A percentile compares a stretch with the other conserved stretches of the same genome.
Conservation (phyloP, 1,140 invertebrate genomes). For the Calliphora vicina region DNA sequence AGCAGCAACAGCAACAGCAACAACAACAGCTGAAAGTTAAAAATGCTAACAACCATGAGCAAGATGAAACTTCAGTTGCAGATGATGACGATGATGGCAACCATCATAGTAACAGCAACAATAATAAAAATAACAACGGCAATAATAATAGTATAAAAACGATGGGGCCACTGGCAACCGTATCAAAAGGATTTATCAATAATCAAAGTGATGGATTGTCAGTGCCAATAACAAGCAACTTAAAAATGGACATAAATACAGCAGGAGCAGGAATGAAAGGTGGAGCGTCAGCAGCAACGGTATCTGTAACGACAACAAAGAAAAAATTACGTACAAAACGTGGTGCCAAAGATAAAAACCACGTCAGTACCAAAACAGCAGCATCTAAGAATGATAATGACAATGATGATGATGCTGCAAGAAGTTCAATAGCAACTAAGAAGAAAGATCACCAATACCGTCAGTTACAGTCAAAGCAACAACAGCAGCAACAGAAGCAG, state of each 20-base stretch:
- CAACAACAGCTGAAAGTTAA: conserved; percentile 28
- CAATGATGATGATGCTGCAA: conserved; percentile 24
- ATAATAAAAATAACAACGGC: conserved; percentile 30
- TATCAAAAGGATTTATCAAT: conserved; percentile 48
- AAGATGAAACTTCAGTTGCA: background rate
- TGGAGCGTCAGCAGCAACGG: conserved; percentile 36
- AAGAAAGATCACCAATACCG: conserved; percentile 15
- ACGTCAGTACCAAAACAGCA: conserved; percentile 34
- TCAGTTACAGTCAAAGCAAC: background rate
- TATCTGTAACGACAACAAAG: conserved; percentile 21
- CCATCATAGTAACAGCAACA: background rate
- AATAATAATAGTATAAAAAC: conserved; percentile 9
- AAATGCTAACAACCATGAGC: conserved; percentile 29
- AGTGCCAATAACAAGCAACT: conserved; percentile 27
- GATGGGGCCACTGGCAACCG: conserved; percentile 18
- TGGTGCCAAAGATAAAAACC: conserved; percentile 23
- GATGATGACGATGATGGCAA: background rate
- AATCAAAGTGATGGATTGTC: conserved; percentile 60
- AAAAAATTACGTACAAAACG: conserved; percentile 33
- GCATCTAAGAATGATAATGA: conserved; percentile 25
- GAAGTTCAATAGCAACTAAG: conserved; percentile 21
- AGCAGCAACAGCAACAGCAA: conserved; percentile 8
- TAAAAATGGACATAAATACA: conserved; percentile 36
- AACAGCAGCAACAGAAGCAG: background rate
- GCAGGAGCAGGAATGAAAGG: conserved; percentile 37